These are phyloP conservation scores for Pterobdella sp. DNA, from an alignment of 2,888 invertebrate species.

Conservation along the genomic window DNA sequence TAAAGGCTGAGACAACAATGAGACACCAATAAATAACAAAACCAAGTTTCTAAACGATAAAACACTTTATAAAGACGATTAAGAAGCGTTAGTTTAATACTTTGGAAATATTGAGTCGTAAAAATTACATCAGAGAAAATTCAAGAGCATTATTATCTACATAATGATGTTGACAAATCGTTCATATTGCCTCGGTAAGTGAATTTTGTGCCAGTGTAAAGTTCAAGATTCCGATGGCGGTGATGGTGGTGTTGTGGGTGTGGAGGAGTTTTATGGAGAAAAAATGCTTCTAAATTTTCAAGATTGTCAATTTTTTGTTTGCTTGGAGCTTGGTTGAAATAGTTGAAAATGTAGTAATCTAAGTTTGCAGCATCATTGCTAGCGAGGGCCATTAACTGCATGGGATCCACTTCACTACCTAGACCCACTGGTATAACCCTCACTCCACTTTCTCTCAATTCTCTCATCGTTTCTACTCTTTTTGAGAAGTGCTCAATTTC, in stretches of 20 bases:
- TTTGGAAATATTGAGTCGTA: background rate
- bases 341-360: conserved; percentile 17
- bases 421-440: conserved; percentile 8
- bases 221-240: background rate
- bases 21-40: no score
- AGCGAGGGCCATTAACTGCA: conserved; percentile 23
- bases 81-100: background rate
- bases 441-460: background rate
- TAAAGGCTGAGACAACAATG: no score
- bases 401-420: conserved; percentile 10
- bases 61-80: background rate
- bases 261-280: conserved; percentile 17
- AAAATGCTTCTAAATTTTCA: conserved; percentile 10
- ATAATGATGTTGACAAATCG: background rate
- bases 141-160: background rate
- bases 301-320: background rate
- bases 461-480: background rate
- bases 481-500: conserved; percentile 3
- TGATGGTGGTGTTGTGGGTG: conserved; percentile 5
- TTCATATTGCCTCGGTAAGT: background rate
- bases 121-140: background rate
- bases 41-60: no score
- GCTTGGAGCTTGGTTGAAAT: background rate
- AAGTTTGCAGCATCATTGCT: background rate
- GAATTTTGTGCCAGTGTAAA: background rate